Conservation (phyloP, 1,140 invertebrate species). For the Chlorops oryzae region DNA sequence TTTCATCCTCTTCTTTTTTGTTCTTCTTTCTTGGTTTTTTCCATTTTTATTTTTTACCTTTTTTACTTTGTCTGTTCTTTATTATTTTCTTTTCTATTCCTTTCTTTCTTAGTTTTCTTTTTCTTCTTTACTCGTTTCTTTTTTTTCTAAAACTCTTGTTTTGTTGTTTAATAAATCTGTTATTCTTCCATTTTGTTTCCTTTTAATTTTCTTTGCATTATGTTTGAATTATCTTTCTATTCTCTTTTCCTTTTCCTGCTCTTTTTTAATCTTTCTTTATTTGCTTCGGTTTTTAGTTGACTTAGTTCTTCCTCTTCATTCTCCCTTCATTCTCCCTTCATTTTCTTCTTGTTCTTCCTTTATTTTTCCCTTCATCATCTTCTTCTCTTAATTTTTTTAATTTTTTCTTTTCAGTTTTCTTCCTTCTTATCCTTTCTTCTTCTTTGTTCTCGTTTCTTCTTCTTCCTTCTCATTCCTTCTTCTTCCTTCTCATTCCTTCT, state of each 20-base stretch:
- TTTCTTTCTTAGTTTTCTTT: not conserved
- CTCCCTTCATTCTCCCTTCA: not conserved
- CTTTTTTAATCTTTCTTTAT: not conserved
- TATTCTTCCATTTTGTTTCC: not conserved
- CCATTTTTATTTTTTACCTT: not conserved
- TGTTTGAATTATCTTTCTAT: not conserved
- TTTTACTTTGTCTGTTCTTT: not conserved
- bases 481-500: not conserved
- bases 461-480: not conserved
- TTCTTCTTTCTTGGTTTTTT: not conserved
- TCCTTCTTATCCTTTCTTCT: not conserved
- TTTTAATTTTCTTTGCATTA: not conserved
- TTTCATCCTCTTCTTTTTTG: not conserved
- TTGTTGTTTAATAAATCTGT: not conserved
- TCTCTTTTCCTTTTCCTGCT: not conserved
- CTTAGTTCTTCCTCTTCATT: not conserved
- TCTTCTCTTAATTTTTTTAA: not conserved
- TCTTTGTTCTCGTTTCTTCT: not conserved
- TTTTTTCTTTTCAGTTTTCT: not conserved
- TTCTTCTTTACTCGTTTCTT: not conserved
- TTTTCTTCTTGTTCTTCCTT: not conserved
- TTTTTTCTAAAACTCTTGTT: not conserved
- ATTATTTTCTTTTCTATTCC: not conserved
- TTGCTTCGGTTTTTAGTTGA: not conserved
- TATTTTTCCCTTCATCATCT: not conserved